Percentiles rank a stretch among this genome's conserved stretches.
These are phyloP conservation scores for Sthenelais limicola DNA, from an alignment of 2,888 invertebrate genomes.

Conservation along the genomic window DNA sequence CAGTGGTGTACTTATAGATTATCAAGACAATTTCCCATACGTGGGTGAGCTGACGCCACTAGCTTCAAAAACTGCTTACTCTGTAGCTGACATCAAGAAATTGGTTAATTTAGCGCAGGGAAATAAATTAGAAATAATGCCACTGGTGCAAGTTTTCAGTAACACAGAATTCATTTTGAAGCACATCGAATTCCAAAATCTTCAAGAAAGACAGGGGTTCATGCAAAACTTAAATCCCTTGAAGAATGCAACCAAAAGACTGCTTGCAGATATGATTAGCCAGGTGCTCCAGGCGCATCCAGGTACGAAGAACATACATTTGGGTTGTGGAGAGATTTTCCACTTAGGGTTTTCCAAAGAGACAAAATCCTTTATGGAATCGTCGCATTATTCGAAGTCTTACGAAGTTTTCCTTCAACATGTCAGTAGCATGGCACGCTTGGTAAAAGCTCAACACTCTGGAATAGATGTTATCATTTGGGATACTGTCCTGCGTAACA, in stretches of 20 bases:
- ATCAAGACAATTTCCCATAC: constrained; percentile 15
- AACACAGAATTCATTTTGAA: not conserved
- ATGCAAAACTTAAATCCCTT: not conserved
- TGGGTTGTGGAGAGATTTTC: constrained; percentile 7
- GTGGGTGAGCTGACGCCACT: not conserved
- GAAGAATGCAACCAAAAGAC: not conserved
- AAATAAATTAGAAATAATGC: not conserved
- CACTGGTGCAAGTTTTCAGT: constrained; percentile 15
- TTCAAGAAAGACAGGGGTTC: not conserved
- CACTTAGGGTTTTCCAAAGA: constrained; percentile 13
- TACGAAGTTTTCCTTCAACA: not conserved
- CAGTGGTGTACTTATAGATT: constrained; percentile 1
- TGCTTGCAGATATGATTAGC: constrained; percentile 5
- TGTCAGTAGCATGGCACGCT: not conserved
- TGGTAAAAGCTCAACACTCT: not conserved
- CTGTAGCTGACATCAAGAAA: not conserved
- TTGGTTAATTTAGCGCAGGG: not conserved
- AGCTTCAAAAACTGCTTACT: not conserved
- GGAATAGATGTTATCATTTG: not conserved
- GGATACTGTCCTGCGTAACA: constrained; percentile 5
- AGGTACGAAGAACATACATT: not conserved
- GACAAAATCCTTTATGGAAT: constrained; percentile 7
- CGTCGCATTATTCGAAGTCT: not conserved
- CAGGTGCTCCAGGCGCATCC: constrained; percentile 15
- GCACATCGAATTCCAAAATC: not conserved